Evolutionary conservation across 2,113 vertebrate species (phyloP), one percentile per base, ranked within the genome.

Genomic region (Connochaetes taurinus): DNA sequence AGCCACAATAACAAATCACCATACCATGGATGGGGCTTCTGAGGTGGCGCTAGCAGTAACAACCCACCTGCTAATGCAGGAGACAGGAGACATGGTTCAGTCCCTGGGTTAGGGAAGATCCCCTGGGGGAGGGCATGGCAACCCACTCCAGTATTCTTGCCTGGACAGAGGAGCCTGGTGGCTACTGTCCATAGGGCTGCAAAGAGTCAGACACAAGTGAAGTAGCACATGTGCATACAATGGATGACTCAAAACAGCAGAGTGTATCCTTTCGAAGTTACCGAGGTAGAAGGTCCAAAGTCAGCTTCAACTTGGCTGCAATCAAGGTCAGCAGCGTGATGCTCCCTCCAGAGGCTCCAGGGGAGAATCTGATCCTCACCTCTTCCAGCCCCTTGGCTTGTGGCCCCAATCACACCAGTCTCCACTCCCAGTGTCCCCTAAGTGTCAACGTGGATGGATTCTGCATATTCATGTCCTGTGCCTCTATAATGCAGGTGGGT

Each of bases 371-470:
- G 12, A 52, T 7, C 25, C 21, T 21, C 3, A 0, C 92, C 27
- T 53, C 45, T 16, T 60, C 19, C 43, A 16, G 53, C 14, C 29
- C 45, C 36, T 9, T 21, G 57, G 47, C 50, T 47, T 57, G 16
- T 7, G 31, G 76, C 57, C 1, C 0, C 29, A 71, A 0, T 55
- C 29, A 1, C 50, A 31, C 19, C 12, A 21, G 4, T 3, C 58
- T 8, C 57, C 21, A 3, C 10, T 43, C 15, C 21, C 8, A 3
- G 2, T 13, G 55, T 25, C 50, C 14, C 5, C 13, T n/a, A 1
- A 33, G 76, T 80, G 15, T 81, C 16, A 21, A 6, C 0, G 6
- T 76, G 36, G 12, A 25, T 76, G 23, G 23, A 43, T 76, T 43
- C 71, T 43, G 23, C 23, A 3, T 43, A 25, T 43, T 76, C 71